Percentiles rank a stretch among this genome's conserved stretches.
Conservation (phyloP, 2,797 vertebrate species). For the Bovichtus diacanthus region DNA sequence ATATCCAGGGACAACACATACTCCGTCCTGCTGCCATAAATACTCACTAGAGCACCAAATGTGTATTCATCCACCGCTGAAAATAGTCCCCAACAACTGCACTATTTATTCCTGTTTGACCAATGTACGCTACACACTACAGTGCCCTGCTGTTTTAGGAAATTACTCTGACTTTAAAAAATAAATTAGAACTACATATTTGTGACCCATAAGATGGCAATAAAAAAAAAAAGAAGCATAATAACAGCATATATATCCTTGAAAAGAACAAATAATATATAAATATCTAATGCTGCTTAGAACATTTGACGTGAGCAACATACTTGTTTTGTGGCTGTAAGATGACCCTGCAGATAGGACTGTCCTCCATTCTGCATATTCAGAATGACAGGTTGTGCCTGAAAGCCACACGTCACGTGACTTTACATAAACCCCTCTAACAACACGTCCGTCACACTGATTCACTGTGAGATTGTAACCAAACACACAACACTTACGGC, state of each 20-base stretch:
- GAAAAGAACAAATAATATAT: background rate
- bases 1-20: too few relatives aligned
- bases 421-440: conserved; percentile 49
- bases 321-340: conserved; percentile 12
- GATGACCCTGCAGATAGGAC: conserved; percentile 47
- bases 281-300: background rate
- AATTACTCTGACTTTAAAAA: background rate
- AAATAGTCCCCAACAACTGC: background rate
- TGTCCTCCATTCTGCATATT: conserved; percentile 58
- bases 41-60: background rate
- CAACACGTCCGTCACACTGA: conserved; percentile 70
- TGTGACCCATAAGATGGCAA: background rate
- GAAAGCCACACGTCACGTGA: conserved; percentile 52
- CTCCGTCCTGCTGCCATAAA: background rate
- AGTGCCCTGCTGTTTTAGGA: background rate
- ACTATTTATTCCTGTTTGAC: background rate
- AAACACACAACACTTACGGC: conserved; percentile 68
- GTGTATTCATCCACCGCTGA: background rate
- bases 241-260: background rate
- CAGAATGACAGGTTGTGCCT: conserved; percentile 63
- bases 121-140: background rate
- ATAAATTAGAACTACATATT: background rate
- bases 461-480: conserved; percentile 68
- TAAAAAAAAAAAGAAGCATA: background rate
- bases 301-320: background rate